Base-by-base conservation (phyloP, 2,888 invertebrate genomes). In the Cloeon dipterum region DNA sequence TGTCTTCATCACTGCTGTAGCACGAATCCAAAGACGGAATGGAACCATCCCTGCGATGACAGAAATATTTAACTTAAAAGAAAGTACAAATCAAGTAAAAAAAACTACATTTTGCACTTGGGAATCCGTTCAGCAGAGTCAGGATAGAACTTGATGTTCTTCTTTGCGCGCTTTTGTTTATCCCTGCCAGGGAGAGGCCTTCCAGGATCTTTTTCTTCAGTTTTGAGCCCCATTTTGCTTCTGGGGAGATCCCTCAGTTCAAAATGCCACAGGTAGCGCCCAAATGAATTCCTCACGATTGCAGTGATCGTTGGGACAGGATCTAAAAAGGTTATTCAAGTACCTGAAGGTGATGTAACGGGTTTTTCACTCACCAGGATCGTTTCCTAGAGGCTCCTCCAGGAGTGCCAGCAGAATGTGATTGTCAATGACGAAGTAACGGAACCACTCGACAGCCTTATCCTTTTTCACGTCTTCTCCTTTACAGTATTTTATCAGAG, bases 191-290 rank as follows among this genome's bases (percentile, higher is more conserved):
- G 77, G 32, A 82, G 63, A 2, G 85, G 85, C 35, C 85, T 61
- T 35, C 73, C 71, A 16, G 68, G 58, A 45, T 70, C 74, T 1
- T 66, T 66, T 18, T 66, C 61, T 42, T 51, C 48, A 35, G 50
- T 48, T 49, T 73, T 70, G 1, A 65, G 65, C 8, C 78, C 75
- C 3, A 71, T 72, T 48, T 82, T 77, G 50, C 77, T 72, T 26
- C 89, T 68, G 1, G 93, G 86, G 40, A 86, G 63, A 52, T 91
- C 89, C 26, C 91, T 68, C 38, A 83, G 60, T 50, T 81, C 76
- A 68, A 86, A 70, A 7, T 82, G 82, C 94, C 94, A 96, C 16
- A 88, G 86, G 61, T 86, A 83, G 4, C 93, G 73, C 1, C 93
- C 93, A 61, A 89, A 93, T 1, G 89, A 85, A 39, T 88, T 85